A percentile compares a stretch with the other conserved stretches of the same genome.
These are phyloP conservation scores for Lottia scabra DNA, from an alignment of 2,888 invertebrate genomes.

Conservation along the genomic window DNA sequence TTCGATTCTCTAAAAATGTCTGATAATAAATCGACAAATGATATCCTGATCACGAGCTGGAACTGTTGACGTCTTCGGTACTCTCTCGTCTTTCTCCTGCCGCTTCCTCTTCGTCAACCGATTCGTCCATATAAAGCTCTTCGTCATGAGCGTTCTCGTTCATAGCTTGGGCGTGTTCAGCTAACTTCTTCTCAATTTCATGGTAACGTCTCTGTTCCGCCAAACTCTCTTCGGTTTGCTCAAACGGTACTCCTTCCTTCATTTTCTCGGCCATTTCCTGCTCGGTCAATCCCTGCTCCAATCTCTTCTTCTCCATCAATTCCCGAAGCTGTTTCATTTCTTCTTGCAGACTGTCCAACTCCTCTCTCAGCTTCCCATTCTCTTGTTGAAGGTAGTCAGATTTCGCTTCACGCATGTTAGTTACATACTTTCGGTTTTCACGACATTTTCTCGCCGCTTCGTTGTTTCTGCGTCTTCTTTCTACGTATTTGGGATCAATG, in stretches of 20 bases:
- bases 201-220: background rate
- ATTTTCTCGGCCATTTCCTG: background rate
- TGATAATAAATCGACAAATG: too few relatives aligned
- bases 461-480: slow-evolving; percentile 70
- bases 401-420: slow-evolving; percentile 67
- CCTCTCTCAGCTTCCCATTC: slow-evolving; percentile 75
- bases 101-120: too few relatives aligned
- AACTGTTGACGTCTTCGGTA: too few relatives aligned
- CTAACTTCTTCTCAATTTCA: too few relatives aligned
- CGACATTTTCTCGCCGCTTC: slow-evolving; percentile 71
- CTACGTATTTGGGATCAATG: slow-evolving; percentile 65
- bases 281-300: slow-evolving; percentile 30
- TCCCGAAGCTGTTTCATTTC: slow-evolving; percentile 89
- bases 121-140: too few relatives aligned
- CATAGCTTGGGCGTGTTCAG: too few relatives aligned
- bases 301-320: slow-evolving; percentile 64
- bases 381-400: slow-evolving; percentile 67
- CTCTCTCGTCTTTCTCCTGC: too few relatives aligned
- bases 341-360: slow-evolving; percentile 87
- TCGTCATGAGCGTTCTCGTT: too few relatives aligned
- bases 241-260: background rate
- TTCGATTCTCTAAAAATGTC: too few relatives aligned
- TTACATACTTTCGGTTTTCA: slow-evolving; percentile 69
- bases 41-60: too few relatives aligned
- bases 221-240: background rate